These are phyloP conservation scores for Onychomys arenicola DNA, from an alignment of 2,797 vertebrate species.

Conservation along the genomic window DNA sequence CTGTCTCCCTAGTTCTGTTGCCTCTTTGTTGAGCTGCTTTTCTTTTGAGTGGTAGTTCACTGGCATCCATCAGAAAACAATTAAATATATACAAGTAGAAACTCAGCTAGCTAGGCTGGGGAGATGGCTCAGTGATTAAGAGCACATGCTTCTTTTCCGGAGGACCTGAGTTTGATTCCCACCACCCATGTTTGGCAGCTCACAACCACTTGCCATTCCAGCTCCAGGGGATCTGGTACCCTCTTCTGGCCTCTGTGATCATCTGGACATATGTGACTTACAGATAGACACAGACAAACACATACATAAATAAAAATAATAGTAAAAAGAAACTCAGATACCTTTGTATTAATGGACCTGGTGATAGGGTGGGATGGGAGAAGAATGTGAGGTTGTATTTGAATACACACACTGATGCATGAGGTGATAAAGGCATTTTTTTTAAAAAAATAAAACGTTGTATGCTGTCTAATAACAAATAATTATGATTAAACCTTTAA, in stretches of 20 bases:
- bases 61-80: not conserved
- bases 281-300: not conserved
- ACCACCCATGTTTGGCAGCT: not conserved
- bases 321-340: not conserved
- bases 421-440: not conserved
- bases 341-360: slow-evolving; percentile 12
- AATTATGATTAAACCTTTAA: not conserved
- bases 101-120: not conserved
- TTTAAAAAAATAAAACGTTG: not conserved
- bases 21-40: not conserved
- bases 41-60: not conserved
- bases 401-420: not conserved
- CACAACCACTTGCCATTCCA: not conserved
- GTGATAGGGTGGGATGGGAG: not conserved
- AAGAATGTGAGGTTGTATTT: not conserved
- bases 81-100: not conserved
- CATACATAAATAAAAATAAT: not conserved
- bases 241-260: not conserved
- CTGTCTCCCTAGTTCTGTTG: not conserved
- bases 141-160: not conserved
- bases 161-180: not conserved
- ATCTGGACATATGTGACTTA: not conserved
- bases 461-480: not conserved
- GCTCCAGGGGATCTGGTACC: not conserved
- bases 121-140: not conserved